phyloP scores from a whole-genome alignment of 2,888 invertebrate species.

The Drosophila histrio region DNA sequence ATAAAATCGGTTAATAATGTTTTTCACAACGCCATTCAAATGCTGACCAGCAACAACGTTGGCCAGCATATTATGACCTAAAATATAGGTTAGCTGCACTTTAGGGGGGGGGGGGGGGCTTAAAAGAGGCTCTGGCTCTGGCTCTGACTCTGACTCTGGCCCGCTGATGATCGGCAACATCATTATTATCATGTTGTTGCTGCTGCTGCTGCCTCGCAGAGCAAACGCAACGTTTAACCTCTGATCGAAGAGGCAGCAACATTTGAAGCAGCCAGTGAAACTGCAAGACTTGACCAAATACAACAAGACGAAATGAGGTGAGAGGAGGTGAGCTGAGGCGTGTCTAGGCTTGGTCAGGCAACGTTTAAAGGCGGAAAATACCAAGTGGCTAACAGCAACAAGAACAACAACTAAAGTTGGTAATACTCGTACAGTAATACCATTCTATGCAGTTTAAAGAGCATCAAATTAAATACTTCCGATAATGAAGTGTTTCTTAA shows the following conservation, averaged over 20 bases:
- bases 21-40: constrained; percentile 79
- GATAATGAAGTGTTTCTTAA: not conserved
- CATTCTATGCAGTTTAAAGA: constrained; percentile 16
- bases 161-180: constrained; percentile 57
- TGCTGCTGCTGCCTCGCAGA: constrained; percentile 33
- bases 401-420: constrained; percentile 19
- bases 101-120: constrained; percentile 3
- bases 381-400: constrained; percentile 22
- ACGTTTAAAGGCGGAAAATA: constrained; percentile 25
- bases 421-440: constrained; percentile 28
- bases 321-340: constrained; percentile 1
- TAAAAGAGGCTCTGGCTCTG: not conserved
- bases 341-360: constrained; percentile 23
- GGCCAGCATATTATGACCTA: constrained; percentile 57
- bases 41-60: constrained; percentile 47
- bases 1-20: constrained; percentile 81
- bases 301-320: constrained; percentile 23
- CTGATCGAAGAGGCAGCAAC: constrained; percentile 60
- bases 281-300: constrained; percentile 56
- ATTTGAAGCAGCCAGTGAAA: constrained; percentile 37
- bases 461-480: not conserved
- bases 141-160: constrained; percentile 12
- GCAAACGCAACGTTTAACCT: constrained; percentile 70
- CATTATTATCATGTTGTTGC: constrained; percentile 37
- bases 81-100: constrained; percentile 79